phyloP scores from a whole-genome alignment of 2,888 invertebrate genomes.

The Laspeyria flexula region DNA sequence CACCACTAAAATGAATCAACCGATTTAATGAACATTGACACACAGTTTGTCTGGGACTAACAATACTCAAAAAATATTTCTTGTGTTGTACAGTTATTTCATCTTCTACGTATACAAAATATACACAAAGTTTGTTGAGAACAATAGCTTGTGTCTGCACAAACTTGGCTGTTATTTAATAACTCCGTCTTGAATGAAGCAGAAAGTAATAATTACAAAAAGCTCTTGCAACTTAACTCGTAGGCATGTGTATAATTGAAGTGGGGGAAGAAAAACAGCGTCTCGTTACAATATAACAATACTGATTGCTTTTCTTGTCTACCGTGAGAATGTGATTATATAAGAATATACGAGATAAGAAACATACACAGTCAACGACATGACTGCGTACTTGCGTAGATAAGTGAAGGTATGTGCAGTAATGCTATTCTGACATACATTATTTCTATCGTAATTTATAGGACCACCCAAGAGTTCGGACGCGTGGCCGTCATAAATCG shows the following conservation, averaged over 20 bases:
- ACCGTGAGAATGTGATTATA: constrained; percentile 37
- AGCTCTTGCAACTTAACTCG: not conserved
- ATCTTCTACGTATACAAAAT: no score
- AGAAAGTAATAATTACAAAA: constrained; percentile 20
- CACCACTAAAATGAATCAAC: no score
- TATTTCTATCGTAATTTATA: not conserved
- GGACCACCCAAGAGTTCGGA: constrained; percentile 5
- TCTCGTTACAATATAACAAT: constrained; percentile 27
- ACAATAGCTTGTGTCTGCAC: no score
- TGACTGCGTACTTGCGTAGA: constrained; percentile 8
- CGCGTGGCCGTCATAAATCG: constrained; percentile 3
- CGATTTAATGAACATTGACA: no score
- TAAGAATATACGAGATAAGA: constrained; percentile 22
- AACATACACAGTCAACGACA: constrained; percentile 17
- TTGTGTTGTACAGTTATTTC: no score
- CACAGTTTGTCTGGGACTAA: no score
- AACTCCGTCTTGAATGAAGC: not conserved
- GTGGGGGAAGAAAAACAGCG: constrained; percentile 23
- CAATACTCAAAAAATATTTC: no score
- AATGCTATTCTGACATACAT: constrained; percentile 2
- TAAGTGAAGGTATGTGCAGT: constrained; percentile 8
- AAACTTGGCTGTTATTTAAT: no score
- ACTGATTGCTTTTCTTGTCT: constrained; percentile 35
- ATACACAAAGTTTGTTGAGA: no score
- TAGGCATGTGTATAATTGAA: constrained; percentile 9